Base-by-base conservation (phyloP, 64 coral and sea anemone species). In the Astreopora myriophthalma region DNA sequence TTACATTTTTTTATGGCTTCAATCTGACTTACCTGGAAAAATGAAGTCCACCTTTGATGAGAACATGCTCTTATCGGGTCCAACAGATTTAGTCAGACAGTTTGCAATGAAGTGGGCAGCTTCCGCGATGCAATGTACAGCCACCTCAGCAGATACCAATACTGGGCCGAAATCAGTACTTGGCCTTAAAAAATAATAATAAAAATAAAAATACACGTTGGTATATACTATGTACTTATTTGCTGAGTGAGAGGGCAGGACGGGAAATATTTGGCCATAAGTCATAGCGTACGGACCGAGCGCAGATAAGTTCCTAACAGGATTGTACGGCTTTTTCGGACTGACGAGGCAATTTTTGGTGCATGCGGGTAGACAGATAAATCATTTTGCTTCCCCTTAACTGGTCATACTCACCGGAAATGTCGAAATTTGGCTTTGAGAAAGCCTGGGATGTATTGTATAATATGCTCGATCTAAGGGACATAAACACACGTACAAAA, bases 61-160 rank as follows among this genome's bases (percentile, higher is more conserved):
- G 26, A 79, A 33, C 22, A 79, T 33, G 10, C 75, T 79, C 2
- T 79, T 16, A 1, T 8, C 12, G 9, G 38, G 19, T 26, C n/a
- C 39, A 20, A 76, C 73, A 48, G 38, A 26, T 51, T 5, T 51
- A n/a, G 0, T 12, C 25, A 78, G 27, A 14, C 1, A 31, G 13
- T 5, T 19, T 55, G 44, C 24, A 57, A 79, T 49, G 23, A 32
- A 79, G 75, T 29, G 11, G 39, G 44, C 44, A 25, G 75, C 44
- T 31, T 79, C 48, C 26, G 52, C 32, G n/a, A 79, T 79, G 8
- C 75, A 79, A 48, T 79, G 75, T 79, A 79, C 55, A 16, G 52
- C 75, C 4, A 79, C 44, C 13, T 79, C 75, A 57, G 48, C 75
- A 19, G 23, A 6, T 5, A 79, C 46, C 26, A 33, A 79, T 33